Evolutionary conservation across 2,797 vertebrate genomes (phyloP), one percentile per base, ranked within the genome.

Genomic region (Hylomyscus alleni): DNA sequence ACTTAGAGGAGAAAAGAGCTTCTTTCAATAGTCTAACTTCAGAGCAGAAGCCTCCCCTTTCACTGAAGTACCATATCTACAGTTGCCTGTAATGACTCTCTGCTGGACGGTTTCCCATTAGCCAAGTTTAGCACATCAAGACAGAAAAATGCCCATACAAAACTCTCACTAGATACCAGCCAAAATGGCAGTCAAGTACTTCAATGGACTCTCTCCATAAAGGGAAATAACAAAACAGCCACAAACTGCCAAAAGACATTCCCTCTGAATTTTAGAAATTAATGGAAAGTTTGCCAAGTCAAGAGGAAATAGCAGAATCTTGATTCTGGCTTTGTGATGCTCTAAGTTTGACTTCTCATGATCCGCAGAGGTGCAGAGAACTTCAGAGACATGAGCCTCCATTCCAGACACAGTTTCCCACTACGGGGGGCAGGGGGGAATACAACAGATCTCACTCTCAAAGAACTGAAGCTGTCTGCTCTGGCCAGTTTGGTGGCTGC

Each of bases 11-110:
- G 56, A 24, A 31, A 29, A 65, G 62, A 19, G 80, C 15, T 83
- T 60, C n/a, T 40, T 60, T 62, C n/a, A 69, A 93, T 87, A 85
- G 31, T n/a, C 69, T 84, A 80, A 72, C 44, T 75, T 93, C 73
- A 96, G 67, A 56, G 10, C 50, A 40, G 50, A 31, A 83, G 6
- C 15, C 54, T 86, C 83, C 22, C n/a, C 76, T 73, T 90, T 86
- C 69, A 81, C n/a, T 65, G 14, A 44, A 73, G 44, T 31, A 29
- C 17, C 69, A 40, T 75, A 76, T 52, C 80, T 76, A 58, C 44
- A 84, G 20, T 2, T 37, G 24, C 37, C 47, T 85, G 60, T 6
- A 40, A 50, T 8, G 31, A 62, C 44, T 73, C 34, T 31, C 47
- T 72, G 40, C 44, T 62, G 7, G 29, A 65, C 58, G 26, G 40